These are phyloP conservation scores for Trachelipus rathkii DNA, from an alignment of 1,140 invertebrate species.

Conservation along the genomic window DNA sequence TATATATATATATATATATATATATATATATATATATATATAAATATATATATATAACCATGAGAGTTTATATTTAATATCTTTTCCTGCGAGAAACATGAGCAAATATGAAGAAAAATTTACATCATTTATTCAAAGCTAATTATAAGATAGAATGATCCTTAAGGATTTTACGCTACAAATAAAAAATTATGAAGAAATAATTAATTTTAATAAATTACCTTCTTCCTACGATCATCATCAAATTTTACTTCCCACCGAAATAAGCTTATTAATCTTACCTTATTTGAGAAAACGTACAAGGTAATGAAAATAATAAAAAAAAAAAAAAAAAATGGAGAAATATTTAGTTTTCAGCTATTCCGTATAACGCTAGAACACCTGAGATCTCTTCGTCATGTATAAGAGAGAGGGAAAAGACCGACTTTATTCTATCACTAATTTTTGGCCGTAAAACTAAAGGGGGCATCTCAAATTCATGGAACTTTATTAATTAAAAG, in stretches of 20 bases:
- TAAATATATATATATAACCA: too few species aligned
- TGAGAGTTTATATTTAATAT: too few species aligned
- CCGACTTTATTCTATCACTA: background rate
- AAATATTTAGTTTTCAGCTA: background rate
- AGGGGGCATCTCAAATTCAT: conserved; percentile 2
- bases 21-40: too few species aligned
- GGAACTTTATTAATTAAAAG: background rate
- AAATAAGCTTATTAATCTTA: background rate
- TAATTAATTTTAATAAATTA: conserved; percentile 10
- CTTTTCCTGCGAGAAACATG: too few species aligned
- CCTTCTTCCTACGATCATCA: background rate
- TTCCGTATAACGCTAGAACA: background rate
- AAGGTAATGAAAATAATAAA: background rate
- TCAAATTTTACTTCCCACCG: background rate
- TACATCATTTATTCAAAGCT: background rate
- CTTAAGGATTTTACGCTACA: background rate
- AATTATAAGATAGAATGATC: background rate
- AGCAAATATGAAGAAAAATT: background rate
- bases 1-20: too few species aligned
- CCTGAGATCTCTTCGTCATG: background rate
- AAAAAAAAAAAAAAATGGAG: background rate
- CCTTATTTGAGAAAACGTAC: background rate
- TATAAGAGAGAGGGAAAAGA: background rate
- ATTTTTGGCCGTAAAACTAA: conserved; percentile 1
- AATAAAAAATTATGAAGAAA: conserved; percentile 1